These are phyloP conservation scores for Trematomus bernacchii DNA, from an alignment of 2,797 vertebrate genomes.

Conservation along the genomic window DNA sequence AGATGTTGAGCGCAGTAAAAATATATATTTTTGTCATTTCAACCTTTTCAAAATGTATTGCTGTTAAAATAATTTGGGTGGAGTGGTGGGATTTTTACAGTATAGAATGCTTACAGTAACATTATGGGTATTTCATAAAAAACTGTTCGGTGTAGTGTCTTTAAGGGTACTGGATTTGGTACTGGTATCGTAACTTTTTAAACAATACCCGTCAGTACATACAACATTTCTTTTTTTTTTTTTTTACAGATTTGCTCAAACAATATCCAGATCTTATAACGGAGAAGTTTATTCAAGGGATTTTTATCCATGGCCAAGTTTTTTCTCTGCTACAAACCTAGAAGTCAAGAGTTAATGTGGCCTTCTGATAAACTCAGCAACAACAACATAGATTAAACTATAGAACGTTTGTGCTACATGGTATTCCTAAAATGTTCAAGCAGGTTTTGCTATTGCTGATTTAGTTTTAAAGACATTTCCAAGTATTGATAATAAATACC, in stretches of 20 bases:
- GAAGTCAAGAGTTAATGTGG: not conserved
- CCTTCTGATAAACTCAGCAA: not conserved
- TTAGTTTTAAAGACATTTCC: not conserved
- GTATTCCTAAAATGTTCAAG: not conserved
- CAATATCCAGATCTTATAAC: not conserved
- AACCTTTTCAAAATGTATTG: too few species aligned
- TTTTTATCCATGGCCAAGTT: not conserved
- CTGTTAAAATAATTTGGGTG: too few species aligned
- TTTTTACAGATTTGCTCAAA: not conserved
- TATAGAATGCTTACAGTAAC: too few species aligned
- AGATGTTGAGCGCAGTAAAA: too few species aligned
- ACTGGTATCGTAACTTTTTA: too few species aligned
- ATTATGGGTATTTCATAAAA: too few species aligned
- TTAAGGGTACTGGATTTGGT: too few species aligned
- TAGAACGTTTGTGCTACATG: not conserved
- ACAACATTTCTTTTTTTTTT: not conserved
- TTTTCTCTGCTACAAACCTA: not conserved
- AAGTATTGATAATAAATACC: slow-evolving; percentile 5
- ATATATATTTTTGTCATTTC: too few species aligned
- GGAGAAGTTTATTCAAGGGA: not conserved
- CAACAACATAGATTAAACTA: not conserved
- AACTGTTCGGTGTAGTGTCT: too few species aligned
- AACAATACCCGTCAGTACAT: not conserved
- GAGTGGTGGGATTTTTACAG: too few species aligned
- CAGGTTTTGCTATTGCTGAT: not conserved